Evolutionary conservation across 1,140 invertebrate species (phyloP).

Genomic region (Doryteuthis pealeii): DNA sequence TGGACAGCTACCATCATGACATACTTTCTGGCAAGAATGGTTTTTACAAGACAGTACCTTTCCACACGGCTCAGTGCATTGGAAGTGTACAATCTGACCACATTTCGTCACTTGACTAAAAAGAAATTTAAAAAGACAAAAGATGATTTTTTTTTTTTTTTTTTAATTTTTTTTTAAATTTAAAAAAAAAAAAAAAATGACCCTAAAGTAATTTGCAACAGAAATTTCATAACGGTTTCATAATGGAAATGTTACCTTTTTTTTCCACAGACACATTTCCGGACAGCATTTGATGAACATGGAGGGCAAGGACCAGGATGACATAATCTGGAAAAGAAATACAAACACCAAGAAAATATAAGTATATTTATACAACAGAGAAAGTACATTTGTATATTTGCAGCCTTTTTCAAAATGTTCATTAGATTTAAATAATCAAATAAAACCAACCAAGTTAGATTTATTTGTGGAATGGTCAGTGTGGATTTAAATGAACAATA

Average conservation of each 20-base stretch:
- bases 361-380: background rate
- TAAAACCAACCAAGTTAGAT: too few species aligned
- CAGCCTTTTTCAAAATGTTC: too few species aligned
- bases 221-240: too few species aligned
- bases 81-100: conserved; percentile 31
- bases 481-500: too few species aligned
- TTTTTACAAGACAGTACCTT: conserved; percentile 54
- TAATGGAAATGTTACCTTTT: conserved; percentile 38
- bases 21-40: conserved; percentile 62
- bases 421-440: too few species aligned
- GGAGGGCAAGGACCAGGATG: conserved; percentile 84
- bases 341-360: background rate
- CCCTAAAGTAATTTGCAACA: too few species aligned
- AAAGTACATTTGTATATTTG: background rate
- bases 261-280: conserved; percentile 63
- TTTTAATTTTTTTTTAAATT: too few species aligned
- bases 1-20: conserved; percentile 54
- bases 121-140: too few species aligned
- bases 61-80: conserved; percentile 48
- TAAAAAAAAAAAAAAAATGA: background rate
- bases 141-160: too few species aligned
- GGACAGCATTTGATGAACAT: conserved; percentile 68
- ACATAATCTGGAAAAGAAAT: conserved; percentile 66
- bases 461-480: too few species aligned
- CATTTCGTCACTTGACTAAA: conserved; percentile 50